Evolutionary conservation across 2,888 invertebrate genomes (phyloP), one percentile per base, ranked within the genome.

Genomic region (Lasioglossum figueresi): DNA sequence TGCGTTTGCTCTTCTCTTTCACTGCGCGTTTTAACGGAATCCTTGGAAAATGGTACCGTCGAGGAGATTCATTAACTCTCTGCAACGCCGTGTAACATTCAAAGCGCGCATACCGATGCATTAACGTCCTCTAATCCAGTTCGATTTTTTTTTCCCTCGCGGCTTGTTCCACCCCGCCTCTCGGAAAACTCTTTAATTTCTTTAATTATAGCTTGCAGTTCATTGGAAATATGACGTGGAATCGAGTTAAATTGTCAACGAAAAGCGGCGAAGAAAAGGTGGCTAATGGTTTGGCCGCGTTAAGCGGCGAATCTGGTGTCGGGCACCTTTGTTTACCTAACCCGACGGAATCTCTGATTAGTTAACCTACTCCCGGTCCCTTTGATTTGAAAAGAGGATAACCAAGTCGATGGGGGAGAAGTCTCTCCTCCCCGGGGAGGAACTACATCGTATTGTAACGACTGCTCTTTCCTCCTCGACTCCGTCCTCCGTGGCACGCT

Each of bases 271-370:
- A 16, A 63, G 6, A 31, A 16, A 31, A 63, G 31, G 2, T 31
- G 63, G 12, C 16, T 16, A 16, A 63, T 31, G 63, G 16, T 5
- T 31, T 0, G 27, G 5, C 40, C 40, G 48, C 31, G 45, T 52
- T 45, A 68, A 81, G 71, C 59, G 71, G 59, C 70, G 72, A 72
- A 81, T 71, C 48, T 68, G 66, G 72, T 79, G n/a, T 66, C 45
- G 63, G 71, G 66, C 27, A 31, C 59, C n/a, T 34, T 48, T 75
- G 82, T 84, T 89, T 81, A 76, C 81, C 80, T 86, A 88, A 89
- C 89, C 79, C 71, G 85, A 76, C 76, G 56, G 78, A 52, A 70
- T 83, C 81, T 81, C 79, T 77, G 90, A 90, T 90, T 89, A 82
- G 86, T 86, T 88, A 91, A 88, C 82, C 86, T 71, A 77, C 83